A percentile compares a stretch with the other conserved stretches of the same genome.
Evolutionary conservation across 2,797 vertebrate species (phyloP).

Genomic region (Sebastes vulpes): DNA sequence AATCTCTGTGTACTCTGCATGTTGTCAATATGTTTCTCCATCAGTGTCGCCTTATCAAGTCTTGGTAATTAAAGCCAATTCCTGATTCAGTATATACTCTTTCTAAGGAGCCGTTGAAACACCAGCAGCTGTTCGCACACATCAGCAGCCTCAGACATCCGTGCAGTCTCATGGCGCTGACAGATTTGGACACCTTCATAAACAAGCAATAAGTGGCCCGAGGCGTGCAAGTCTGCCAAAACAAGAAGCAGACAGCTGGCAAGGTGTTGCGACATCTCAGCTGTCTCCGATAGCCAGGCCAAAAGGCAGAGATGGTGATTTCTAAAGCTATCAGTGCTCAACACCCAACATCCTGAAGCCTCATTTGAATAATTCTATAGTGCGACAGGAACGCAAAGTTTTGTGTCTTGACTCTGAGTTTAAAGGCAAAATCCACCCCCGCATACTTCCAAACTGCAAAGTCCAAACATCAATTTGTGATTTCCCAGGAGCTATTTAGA

Average conservation of each 20-base stretch:
- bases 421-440: not conserved
- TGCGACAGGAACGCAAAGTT: not conserved
- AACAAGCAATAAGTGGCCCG: constrained; percentile 63
- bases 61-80: not conserved
- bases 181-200: constrained; percentile 66
- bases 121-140: constrained; percentile 33
- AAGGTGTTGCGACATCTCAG: constrained; percentile 48
- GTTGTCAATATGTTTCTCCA: not conserved
- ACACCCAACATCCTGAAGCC: not conserved
- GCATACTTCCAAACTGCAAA: not conserved
- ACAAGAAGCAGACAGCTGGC: constrained; percentile 65
- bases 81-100: not conserved
- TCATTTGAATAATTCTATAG: constrained; percentile 37
- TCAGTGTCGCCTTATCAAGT: not conserved
- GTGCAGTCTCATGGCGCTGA: constrained; percentile 7
- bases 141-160: constrained; percentile 28
- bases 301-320: constrained; percentile 44
- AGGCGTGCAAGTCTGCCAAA: constrained; percentile 54
- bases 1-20: not conserved
- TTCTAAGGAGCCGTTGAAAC: constrained; percentile 9
- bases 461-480: not conserved
- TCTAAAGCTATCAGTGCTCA: constrained; percentile 23
- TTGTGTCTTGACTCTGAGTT: constrained; percentile 1
- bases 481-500: not conserved
- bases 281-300: constrained; percentile 47